Base-by-base conservation (phyloP, 2,888 invertebrate species). In the Alloscopus bannaensis region DNA sequence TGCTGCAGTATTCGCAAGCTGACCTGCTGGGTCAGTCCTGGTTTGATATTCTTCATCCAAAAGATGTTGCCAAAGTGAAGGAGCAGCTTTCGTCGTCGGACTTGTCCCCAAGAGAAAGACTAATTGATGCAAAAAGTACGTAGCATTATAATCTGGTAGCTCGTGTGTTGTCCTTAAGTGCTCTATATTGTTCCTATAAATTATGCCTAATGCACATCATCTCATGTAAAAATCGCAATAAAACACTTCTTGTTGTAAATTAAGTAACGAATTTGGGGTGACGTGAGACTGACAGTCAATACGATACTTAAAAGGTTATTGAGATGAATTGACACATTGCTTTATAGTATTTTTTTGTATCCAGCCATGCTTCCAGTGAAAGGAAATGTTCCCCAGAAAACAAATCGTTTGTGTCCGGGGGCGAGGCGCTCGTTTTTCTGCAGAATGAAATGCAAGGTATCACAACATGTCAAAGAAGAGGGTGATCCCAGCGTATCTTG, bases 121-220 rank as follows among this genome's bases (percentile, higher is more conserved):
- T 97, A 82, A 96, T 97, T 86, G 97, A 97, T 89, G 95, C 95
- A 65, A 96, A 96, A 91, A 96, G 96, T 96, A n/a, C n/a, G n/a
- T n/a, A 89, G n/a, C n/a, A n/a, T n/a, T n/a, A n/a, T n/a, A n/a
- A n/a, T n/a, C n/a, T n/a, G n/a, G n/a, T n/a, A 90, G 18, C 20
- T 45, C 3, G 45, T 45, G n/a, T 3, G 3, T 45, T 11, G 13
- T 45, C 3, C 18, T 45, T 45, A 36, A n/a, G n/a, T n/a, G n/a
- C n/a, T n/a, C n/a, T n/a, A n/a, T n/a, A n/a, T n/a, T n/a, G n/a
- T n/a, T n/a, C n/a, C n/a, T n/a, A n/a, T n/a, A n/a, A n/a, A n/a
- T n/a, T n/a, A n/a, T n/a, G n/a, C n/a, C n/a, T n/a, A n/a, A n/a
- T n/a, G n/a, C n/a, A n/a, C n/a, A n/a, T n/a, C n/a, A n/a, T n/a